Evolutionary conservation across 2,113 vertebrate genomes (phyloP).

Genomic region (Microtus oregoni): DNA sequence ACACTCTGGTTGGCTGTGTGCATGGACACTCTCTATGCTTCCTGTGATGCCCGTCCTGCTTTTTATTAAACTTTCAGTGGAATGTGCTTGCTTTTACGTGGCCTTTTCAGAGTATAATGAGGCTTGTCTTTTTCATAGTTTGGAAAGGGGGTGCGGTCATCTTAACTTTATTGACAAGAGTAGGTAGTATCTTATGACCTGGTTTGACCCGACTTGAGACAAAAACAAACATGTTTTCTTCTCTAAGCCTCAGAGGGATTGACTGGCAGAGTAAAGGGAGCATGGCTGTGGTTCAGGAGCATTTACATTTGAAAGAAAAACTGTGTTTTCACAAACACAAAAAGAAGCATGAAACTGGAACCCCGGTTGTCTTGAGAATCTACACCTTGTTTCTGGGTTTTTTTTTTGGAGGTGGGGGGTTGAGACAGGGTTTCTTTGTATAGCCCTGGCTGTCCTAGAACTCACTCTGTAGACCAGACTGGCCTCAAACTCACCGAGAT

Average conservation of each 20-base stretch:
- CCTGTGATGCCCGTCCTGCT: conserved; percentile 71
- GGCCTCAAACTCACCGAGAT: not conserved
- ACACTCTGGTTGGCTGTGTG: conserved; percentile 69
- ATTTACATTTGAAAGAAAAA: conserved; percentile 31
- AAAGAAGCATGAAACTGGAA: not conserved
- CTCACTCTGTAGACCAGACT: not conserved
- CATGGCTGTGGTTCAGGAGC: not conserved
- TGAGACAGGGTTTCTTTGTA: not conserved
- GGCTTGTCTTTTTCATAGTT: conserved; percentile 65
- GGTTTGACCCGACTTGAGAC: conserved; percentile 8
- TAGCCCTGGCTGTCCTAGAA: not conserved
- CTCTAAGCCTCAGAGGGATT: not conserved
- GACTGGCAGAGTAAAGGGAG: not conserved
- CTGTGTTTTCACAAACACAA: conserved; percentile 19
- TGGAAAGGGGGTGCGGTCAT: conserved; percentile 39
- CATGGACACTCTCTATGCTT: conserved; percentile 61
- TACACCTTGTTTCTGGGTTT: not conserved
- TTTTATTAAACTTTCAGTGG: conserved; percentile 82
- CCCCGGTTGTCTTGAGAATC: not conserved
- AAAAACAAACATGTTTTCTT: conserved; percentile 63
- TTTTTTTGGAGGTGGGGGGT: not conserved
- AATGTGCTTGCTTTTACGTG: conserved; percentile 77
- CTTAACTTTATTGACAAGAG: conserved; percentile 75
- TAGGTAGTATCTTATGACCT: not conserved
- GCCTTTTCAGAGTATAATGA: conserved; percentile 73